Evolutionary conservation across 2,888 invertebrate species (phyloP).

Genomic region (Dermolepida albohirtum): DNA sequence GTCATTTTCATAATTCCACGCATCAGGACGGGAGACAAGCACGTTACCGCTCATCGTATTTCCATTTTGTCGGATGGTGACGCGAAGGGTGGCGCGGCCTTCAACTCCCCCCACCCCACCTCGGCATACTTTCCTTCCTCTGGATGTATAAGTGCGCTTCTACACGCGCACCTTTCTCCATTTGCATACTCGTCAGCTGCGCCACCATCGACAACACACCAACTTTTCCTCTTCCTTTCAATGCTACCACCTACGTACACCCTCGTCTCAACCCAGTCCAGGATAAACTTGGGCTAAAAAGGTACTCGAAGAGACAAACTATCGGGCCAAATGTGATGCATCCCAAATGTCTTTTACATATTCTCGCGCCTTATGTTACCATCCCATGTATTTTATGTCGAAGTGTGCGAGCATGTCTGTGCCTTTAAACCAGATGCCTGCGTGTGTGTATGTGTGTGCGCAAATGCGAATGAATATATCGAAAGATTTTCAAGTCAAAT

Average conservation of each 20-base stretch:
- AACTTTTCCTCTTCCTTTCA: slow-evolving; percentile 60
- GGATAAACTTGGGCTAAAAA: slow-evolving; percentile 64
- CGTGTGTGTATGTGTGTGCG: slow-evolving; percentile 36
- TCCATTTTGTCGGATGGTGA: slow-evolving; percentile 59
- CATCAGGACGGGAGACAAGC: slow-evolving; percentile 64
- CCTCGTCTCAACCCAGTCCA: slow-evolving; percentile 35
- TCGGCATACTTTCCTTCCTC: slow-evolving; percentile 45
- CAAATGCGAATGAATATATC: slow-evolving; percentile 45
- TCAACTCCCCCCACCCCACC: slow-evolving; percentile 3
- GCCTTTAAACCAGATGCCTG: neutral
- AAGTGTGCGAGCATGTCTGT: neutral
- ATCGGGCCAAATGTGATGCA: slow-evolving; percentile 65
- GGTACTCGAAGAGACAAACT: slow-evolving; percentile 63
- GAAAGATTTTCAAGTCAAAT: slow-evolving; percentile 42
- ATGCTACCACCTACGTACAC: neutral
- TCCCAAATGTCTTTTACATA: slow-evolving; percentile 63
- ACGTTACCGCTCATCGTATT: slow-evolving; percentile 63
- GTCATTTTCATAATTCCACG: slow-evolving; percentile 67
- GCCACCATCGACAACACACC: slow-evolving; percentile 58
- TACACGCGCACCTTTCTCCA: slow-evolving; percentile 54
- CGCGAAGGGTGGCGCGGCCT: slow-evolving; percentile 24
- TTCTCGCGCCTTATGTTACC: slow-evolving; percentile 53
- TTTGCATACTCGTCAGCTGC: slow-evolving; percentile 70
- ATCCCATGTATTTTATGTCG: slow-evolving; percentile 5
- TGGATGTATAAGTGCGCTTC: slow-evolving; percentile 44